Evolutionary conservation across 2,113 vertebrate genomes (phyloP).

Genomic region (Halichoerus grypus): DNA sequence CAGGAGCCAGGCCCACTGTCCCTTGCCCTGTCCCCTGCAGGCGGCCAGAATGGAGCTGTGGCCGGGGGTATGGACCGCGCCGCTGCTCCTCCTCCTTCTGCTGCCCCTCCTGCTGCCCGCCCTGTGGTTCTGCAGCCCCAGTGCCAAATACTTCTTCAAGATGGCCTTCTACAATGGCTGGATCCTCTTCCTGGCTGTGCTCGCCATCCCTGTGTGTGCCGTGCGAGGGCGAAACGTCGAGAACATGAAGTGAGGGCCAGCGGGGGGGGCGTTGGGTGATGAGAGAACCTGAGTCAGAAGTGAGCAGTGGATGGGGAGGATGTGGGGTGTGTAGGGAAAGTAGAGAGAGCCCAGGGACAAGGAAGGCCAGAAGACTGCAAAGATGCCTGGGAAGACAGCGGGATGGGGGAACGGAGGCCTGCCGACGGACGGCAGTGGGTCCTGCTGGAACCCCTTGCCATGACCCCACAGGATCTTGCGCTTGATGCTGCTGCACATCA

Average conservation of each 20-base stretch:
- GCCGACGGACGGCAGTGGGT: background rate
- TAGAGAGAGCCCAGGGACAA: background rate
- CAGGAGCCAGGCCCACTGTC: background rate
- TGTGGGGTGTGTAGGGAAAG: background rate
- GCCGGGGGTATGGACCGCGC: constrained; percentile 79
- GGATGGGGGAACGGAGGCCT: background rate
- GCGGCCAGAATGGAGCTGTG: constrained; percentile 82
- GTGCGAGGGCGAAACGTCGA: constrained; percentile 87
- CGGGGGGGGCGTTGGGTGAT: background rate
- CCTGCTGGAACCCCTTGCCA: background rate
- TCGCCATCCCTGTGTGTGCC: constrained; percentile 86
- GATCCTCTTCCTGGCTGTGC: constrained; percentile 87
- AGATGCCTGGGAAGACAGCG: background rate
- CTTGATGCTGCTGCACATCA: constrained; percentile 87
- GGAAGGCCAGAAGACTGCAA: background rate
- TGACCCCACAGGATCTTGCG: constrained; percentile 85
- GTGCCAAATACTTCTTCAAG: constrained; percentile 88
- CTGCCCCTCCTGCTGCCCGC: constrained; percentile 83
- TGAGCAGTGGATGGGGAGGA: too few species aligned
- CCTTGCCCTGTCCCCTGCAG: constrained; percentile 13
- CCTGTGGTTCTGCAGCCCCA: constrained; percentile 85
- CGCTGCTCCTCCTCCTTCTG: constrained; percentile 80
- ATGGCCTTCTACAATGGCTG: constrained; percentile 87
- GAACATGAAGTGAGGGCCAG: constrained; percentile 88
- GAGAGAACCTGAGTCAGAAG: background rate